Evolutionary conservation across 1,140 invertebrate species (phyloP).

Genomic region (Agraylea sexmaculata): DNA sequence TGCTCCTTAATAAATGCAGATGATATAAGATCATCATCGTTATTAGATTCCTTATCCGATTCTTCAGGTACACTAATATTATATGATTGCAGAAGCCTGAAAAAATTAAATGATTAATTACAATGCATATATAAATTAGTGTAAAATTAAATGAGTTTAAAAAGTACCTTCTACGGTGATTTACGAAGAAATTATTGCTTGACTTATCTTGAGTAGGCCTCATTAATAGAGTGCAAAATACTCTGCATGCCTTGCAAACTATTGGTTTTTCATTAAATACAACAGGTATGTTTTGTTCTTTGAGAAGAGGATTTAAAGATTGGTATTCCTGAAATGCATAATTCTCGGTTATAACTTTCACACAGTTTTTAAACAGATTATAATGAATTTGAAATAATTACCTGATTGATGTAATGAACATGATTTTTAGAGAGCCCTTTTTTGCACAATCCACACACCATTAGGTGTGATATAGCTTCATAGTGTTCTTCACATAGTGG

Average conservation of each 20-base stretch:
- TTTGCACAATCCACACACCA: constrained; percentile 64
- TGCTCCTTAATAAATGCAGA: constrained; percentile 32
- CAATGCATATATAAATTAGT: neutral
- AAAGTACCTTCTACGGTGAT: constrained; percentile 54
- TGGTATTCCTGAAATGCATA: constrained; percentile 42
- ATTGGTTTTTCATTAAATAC: constrained; percentile 40
- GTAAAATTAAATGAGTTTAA: constrained; percentile 5
- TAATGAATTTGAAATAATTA: constrained; percentile 18
- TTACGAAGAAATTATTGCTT: constrained; percentile 48
- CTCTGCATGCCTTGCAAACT: constrained; percentile 68
- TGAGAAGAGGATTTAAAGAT: constrained; percentile 53
- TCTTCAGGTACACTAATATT: constrained; percentile 55
- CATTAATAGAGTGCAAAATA: constrained; percentile 57
- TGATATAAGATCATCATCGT: constrained; percentile 23
- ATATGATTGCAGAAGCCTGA: constrained; percentile 55
- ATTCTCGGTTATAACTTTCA: neutral
- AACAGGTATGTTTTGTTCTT: constrained; percentile 55
- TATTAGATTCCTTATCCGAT: constrained; percentile 39
- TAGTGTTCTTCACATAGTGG: constrained; percentile 52
- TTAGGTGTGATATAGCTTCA: constrained; percentile 51
- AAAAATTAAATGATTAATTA: constrained; percentile 17
- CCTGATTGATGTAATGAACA: constrained; percentile 48
- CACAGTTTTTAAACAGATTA: neutral
- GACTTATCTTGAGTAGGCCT: constrained; percentile 43
- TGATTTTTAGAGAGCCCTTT: constrained; percentile 59